These are phyloP conservation scores for Acipenser oxyrinchus DNA, from an alignment of 2,797 vertebrate genomes.

Conservation along the genomic window DNA sequence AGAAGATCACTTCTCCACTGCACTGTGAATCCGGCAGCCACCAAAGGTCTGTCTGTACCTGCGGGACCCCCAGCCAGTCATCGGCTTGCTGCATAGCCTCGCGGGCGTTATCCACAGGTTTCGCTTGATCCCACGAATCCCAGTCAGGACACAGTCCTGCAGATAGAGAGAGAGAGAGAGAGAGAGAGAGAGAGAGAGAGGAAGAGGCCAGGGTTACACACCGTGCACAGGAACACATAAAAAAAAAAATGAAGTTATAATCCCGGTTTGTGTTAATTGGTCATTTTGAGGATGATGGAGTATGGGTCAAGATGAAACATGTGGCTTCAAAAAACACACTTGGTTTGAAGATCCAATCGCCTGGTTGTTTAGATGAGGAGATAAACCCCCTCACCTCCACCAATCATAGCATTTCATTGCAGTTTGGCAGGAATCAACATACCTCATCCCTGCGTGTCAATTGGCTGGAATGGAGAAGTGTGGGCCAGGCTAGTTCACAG, in stretches of 20 bases:
- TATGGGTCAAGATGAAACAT: too few species aligned
- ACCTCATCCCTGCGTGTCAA: too few species aligned
- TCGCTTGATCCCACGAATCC: slow-evolving; percentile 86
- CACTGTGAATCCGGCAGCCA: background rate
- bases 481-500: too few species aligned
- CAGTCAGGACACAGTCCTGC: slow-evolving; percentile 87
- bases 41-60: slow-evolving; percentile 50
- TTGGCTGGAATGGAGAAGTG: too few species aligned
- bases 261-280: too few species aligned
- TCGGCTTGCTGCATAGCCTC: slow-evolving; percentile 94
- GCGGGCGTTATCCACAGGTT: slow-evolving; percentile 84
- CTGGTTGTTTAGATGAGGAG: too few species aligned
- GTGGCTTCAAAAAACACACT: too few species aligned
- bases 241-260: background rate
- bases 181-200: background rate
- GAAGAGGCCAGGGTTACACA: background rate
- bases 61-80: slow-evolving; percentile 87
- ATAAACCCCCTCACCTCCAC: too few species aligned
- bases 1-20: background rate
- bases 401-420: too few species aligned
- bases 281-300: too few species aligned
- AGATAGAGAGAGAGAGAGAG: background rate
- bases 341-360: too few species aligned
- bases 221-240: background rate
- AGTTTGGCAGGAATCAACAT: too few species aligned